phyloP scores from a whole-genome alignment of 2,888 invertebrate species.

The Nemoura dubitans region DNA sequence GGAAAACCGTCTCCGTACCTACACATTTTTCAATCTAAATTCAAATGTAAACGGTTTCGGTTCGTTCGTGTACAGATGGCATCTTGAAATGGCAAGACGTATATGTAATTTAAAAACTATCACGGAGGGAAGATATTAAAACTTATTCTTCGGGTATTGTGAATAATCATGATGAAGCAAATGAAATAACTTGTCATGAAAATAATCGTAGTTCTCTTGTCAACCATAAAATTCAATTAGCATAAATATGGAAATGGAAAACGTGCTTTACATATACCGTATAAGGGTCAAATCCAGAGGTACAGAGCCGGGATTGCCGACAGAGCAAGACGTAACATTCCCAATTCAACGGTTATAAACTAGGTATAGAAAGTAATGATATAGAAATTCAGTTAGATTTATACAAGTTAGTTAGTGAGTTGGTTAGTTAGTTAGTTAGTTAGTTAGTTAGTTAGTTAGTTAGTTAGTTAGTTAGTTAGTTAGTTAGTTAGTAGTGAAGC shows the following conservation, averaged over 20 bases:
- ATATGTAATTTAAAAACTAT: not conserved
- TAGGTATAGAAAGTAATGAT: too few relatives aligned
- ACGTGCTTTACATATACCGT: too few relatives aligned
- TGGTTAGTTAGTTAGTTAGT: too few relatives aligned
- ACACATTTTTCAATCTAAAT: conserved; percentile 47
- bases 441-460: not conserved
- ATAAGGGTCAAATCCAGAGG: too few relatives aligned
- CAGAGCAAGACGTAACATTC: too few relatives aligned
- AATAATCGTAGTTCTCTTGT: not conserved
- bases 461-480: not conserved
- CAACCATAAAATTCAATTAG: not conserved
- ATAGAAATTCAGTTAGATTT: not conserved
- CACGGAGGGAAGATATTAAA: not conserved
- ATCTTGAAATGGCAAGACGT: conserved; percentile 14
- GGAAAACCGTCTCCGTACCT: conserved; percentile 26
- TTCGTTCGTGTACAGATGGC: conserved; percentile 20
- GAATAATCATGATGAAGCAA: not conserved
- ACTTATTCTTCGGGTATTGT: not conserved
- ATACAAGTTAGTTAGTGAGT: too few relatives aligned
- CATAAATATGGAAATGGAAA: not conserved
- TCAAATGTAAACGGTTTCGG: conserved; percentile 35
- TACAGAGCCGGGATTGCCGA: too few relatives aligned
- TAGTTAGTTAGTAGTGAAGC: not conserved
- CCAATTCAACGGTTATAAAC: too few relatives aligned
- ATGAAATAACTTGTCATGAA: not conserved